Conservation (phyloP, 2,888 invertebrate genomes). For the Sclerodermus sp. region DNA sequence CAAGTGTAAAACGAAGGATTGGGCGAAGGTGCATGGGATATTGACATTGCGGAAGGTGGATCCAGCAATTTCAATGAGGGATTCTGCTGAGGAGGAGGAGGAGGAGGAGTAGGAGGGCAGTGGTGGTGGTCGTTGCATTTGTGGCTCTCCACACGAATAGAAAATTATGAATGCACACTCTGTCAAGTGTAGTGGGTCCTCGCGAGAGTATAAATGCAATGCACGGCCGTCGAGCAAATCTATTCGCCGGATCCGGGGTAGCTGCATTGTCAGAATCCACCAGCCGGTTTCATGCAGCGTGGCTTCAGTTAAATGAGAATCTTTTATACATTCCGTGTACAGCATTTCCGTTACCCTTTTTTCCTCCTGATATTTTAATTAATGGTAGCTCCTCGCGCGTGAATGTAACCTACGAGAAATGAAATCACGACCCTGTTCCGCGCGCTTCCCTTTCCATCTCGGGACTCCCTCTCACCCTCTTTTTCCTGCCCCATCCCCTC, state of each 20-base stretch:
- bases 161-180: conserved; percentile 21
- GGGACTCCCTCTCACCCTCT: too few relatives aligned
- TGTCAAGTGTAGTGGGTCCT: too few relatives aligned
- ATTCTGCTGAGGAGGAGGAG: too few relatives aligned
- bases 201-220: conserved; percentile 8
- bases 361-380: conserved; percentile 37
- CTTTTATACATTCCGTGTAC: conserved; percentile 44
- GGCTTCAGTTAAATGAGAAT: conserved; percentile 42
- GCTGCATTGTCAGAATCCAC: conserved; percentile 35
- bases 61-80: too few relatives aligned
- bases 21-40: conserved; percentile 2
- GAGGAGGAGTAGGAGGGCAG: too few relatives aligned
- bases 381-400: conserved; percentile 35
- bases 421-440: conserved; percentile 29
- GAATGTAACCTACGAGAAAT: conserved; percentile 30
- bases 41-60: too few relatives aligned
- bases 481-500: not conserved
- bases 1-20: too few relatives aligned
- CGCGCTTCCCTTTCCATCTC: conserved; percentile 2
- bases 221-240: conserved; percentile 34
- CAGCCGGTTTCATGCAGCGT: conserved; percentile 23
- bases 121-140: too few relatives aligned
- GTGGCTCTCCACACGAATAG: not conserved
- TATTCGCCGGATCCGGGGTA: conserved; percentile 28
- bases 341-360: conserved; percentile 29